Evolutionary conservation across 2,113 vertebrate genomes (phyloP).

Genomic region (Etia nguti): DNA sequence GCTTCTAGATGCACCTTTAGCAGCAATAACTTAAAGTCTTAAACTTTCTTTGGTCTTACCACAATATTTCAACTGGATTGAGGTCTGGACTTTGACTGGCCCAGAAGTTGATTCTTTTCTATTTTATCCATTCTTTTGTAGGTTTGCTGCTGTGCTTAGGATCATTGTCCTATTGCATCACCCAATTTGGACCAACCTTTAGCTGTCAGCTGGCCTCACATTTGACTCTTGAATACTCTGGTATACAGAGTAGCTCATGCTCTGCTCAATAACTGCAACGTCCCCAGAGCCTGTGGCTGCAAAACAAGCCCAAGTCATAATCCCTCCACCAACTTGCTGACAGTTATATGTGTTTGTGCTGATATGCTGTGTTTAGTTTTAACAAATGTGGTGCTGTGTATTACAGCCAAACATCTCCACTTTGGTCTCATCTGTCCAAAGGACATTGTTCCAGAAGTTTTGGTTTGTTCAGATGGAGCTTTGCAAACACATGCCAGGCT

Average conservation of each 20-base stretch:
- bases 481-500: not conserved
- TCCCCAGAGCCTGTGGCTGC: not conserved
- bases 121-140: not conserved
- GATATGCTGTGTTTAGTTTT: too few species aligned
- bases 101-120: rapidly evolving
- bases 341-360: not conserved
- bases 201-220: not conserved
- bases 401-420: not conserved
- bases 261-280: not conserved
- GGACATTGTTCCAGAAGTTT: too few species aligned
- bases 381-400: not conserved
- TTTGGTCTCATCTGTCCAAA: not conserved
- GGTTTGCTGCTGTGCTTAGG: not conserved
- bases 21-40: not conserved
- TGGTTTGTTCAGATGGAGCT: not conserved
- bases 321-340: not conserved
- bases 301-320: not conserved
- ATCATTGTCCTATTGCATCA: not conserved
- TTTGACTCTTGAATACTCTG: not conserved
- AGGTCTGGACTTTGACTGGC: not conserved
- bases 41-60: not conserved
- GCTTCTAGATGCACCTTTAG: not conserved
- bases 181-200: not conserved
- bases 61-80: rapidly evolving
- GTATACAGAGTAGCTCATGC: rapidly evolving